These are phyloP conservation scores for Diplosoma virens DNA, from an alignment of 23 tunicate genomes.

Conservation along the genomic window DNA sequence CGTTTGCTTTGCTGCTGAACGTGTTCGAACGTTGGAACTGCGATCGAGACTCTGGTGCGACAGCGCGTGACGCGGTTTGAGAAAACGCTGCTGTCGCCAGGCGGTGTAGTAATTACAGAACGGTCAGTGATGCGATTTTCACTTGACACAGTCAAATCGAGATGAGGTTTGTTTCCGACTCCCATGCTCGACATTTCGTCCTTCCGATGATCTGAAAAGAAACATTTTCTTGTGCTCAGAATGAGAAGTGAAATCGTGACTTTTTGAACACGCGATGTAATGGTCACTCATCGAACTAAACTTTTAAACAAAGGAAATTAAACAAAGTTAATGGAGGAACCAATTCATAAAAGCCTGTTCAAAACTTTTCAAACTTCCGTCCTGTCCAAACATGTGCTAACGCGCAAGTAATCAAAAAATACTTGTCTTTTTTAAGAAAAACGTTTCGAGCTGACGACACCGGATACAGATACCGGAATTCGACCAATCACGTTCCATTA, in stretches of 20 bases:
- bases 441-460: too few relatives aligned
- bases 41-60: conserved; percentile 86
- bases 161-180: conserved; percentile 91
- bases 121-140: conserved; percentile 80
- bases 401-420: too few relatives aligned
- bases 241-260: too few relatives aligned
- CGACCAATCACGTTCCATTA: too few relatives aligned
- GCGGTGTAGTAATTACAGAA: conserved; percentile 47
- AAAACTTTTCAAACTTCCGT: too few relatives aligned
- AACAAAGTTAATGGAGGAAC: conserved; percentile 4
- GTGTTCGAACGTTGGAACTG: conserved; percentile 64
- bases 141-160: conserved; percentile 69
- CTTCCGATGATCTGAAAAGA: conserved; percentile 68
- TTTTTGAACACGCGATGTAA: too few relatives aligned
- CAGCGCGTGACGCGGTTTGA: conserved; percentile 37
- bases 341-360: background rate
- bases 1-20: conserved; percentile 39
- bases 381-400: too few relatives aligned
- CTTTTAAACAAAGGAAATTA: too few relatives aligned
- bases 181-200: conserved; percentile 94
- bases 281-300: background rate
- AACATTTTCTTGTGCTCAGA: too few relatives aligned
- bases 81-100: conserved; percentile 13
- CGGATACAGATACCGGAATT: too few relatives aligned
- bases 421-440: too few relatives aligned